Evolutionary conservation across 1,140 invertebrate species (phyloP), one percentile per base, ranked within the genome.

Genomic region (Neodiprion fabricii): DNA sequence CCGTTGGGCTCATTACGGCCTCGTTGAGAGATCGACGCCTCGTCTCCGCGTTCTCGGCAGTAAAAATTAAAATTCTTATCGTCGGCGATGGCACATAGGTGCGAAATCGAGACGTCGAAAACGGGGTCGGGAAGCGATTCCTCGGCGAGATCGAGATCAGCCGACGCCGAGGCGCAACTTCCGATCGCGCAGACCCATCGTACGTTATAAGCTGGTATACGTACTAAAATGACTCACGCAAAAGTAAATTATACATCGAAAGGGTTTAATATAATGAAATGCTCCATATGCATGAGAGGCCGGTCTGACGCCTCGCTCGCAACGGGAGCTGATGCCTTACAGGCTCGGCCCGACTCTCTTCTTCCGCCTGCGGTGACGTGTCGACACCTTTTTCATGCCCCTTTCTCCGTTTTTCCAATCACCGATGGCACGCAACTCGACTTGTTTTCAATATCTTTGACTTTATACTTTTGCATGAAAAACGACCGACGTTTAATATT

Each of bases 231-330:
- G 90, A 91, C 90, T 91, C 90, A 90, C 89, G 89, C 90, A 90
- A 91, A 91, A 91, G 90, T 91, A 91, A 91, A 91, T 91, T 91
- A 91, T 91, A 91, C 90, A 91, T 91, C 90, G 90, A 91, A 91
- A 90, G 89, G 90, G 89, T 90, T 90, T 91, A 90, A 91, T 91
- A 90, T 91, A 91, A 91, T 91, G 90, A 91, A 91, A 90, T 89
- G 89, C 89, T 91, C 90, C 90, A 91, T 91, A 91, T 91, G 90
- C 90, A 91, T 91, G 90, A 90, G 86, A 87, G 85, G 83, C 83
- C 83, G 82, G 81, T 79, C 85, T 84, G 84, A 82, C 84, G 85
- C 85, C 85, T 85, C 83, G 80, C 80, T 74, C 82, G 80, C 81
- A 75, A 61, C 53, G 53, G 77, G 61, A 70, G 68, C 66, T 40